Evolutionary conservation across 2,888 invertebrate species (phyloP).

Genomic region (Lochmaea capreae): DNA sequence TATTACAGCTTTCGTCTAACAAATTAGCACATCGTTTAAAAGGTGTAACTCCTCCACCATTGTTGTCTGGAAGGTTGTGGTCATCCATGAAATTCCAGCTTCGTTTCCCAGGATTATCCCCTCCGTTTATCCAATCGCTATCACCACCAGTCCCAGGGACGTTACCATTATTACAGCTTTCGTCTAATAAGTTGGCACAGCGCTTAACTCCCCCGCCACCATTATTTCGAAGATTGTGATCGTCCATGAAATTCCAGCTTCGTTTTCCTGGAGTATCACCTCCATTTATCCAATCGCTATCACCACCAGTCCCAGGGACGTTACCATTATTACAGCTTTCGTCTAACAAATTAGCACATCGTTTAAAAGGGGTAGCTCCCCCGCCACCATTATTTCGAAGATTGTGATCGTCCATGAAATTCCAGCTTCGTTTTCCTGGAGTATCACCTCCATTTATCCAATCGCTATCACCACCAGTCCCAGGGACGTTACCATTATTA

Average conservation of each 20-base stretch:
- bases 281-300: constrained; percentile 49
- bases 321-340: constrained; percentile 65
- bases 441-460: constrained; percentile 47
- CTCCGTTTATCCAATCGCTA: constrained; percentile 47
- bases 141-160: constrained; percentile 51
- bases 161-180: constrained; percentile 40
- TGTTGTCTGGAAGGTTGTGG: constrained; percentile 2
- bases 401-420: constrained; percentile 69
- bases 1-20: constrained; percentile 66
- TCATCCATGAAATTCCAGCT: constrained; percentile 44
- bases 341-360: constrained; percentile 64
- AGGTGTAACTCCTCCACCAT: constrained; percentile 9
- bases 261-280: constrained; percentile 46
- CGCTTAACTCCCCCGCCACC: not conserved
- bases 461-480: constrained; percentile 62
- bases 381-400: constrained; percentile 54
- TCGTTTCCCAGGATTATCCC: constrained; percentile 52
- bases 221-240: not conserved
- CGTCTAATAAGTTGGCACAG: constrained; percentile 25
- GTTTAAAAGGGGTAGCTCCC: constrained; percentile 33
- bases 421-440: constrained; percentile 53
- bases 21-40: constrained; percentile 61
- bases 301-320: constrained; percentile 63
- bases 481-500: constrained; percentile 52
- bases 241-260: constrained; percentile 6